Evolutionary conservation across 2,888 invertebrate genomes (phyloP).

Genomic region (Coleophora deauratella): DNA sequence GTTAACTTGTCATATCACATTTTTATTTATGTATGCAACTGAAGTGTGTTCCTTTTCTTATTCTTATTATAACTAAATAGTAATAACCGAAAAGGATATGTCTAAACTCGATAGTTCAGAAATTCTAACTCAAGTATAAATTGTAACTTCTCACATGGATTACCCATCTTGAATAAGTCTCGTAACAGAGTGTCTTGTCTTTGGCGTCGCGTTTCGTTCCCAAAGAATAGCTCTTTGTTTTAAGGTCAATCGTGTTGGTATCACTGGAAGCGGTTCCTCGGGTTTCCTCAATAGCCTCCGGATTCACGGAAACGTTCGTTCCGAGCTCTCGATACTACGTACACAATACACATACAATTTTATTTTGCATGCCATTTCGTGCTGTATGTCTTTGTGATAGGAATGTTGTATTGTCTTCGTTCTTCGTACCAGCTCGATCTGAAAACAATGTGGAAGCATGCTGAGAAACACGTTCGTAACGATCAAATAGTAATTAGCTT

Average conservation of each 20-base stretch:
- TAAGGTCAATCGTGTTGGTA: constrained; percentile 38
- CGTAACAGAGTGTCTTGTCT: constrained; percentile 14
- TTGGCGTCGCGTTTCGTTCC: constrained; percentile 31
- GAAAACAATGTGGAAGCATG: constrained; percentile 7
- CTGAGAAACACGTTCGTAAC: background rate
- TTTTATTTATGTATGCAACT: no score
- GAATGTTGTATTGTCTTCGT: background rate
- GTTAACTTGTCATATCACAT: no score
- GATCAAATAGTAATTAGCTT: no score
- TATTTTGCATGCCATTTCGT: background rate
- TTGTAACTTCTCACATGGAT: no score
- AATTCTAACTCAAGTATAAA: constrained; percentile 3
- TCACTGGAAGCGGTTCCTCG: constrained; percentile 33
- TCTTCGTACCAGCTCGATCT: constrained; percentile 6
- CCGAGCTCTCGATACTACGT: constrained; percentile 13
- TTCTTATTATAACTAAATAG: no score
- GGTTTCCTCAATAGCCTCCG: constrained; percentile 41
- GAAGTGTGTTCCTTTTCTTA: background rate
- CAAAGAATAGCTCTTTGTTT: constrained; percentile 51
- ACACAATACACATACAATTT: background rate
- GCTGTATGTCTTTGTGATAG: background rate
- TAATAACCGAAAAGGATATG: no score
- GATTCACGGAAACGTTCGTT: constrained; percentile 37
- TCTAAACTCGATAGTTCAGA: no score
- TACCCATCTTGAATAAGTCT: no score